Evolutionary conservation across 2,113 vertebrate species (phyloP).

Genomic region (Phrynosoma blainvillii): DNA sequence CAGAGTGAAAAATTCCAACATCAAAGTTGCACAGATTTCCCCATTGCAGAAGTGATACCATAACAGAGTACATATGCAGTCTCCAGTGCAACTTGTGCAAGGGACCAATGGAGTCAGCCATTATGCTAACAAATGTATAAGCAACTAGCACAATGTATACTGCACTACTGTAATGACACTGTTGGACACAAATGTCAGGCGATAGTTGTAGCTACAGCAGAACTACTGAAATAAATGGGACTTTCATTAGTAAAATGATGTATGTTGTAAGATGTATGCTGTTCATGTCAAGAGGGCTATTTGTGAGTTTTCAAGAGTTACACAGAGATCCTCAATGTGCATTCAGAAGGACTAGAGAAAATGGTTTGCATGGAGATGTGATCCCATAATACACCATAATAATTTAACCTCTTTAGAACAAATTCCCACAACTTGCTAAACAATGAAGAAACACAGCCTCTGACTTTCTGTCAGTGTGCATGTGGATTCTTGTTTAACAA

Average conservation of each 20-base stretch:
- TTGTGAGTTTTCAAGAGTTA: constrained; percentile 6
- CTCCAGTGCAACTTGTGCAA: too few species aligned
- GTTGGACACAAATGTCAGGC: too few species aligned
- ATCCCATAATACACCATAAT: background rate
- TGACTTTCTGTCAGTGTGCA: constrained; percentile 22
- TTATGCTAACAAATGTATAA: too few species aligned
- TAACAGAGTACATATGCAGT: too few species aligned
- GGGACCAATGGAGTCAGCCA: too few species aligned
- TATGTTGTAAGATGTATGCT: background rate
- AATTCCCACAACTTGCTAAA: constrained; percentile 59
- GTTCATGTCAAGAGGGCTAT: background rate
- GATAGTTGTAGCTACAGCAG: too few species aligned
- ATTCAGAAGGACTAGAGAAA: constrained; percentile 38
- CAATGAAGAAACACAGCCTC: constrained; percentile 48
- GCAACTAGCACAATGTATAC: too few species aligned
- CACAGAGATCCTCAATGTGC: constrained; percentile 27
- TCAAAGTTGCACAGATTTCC: too few species aligned
- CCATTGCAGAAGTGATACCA: too few species aligned
- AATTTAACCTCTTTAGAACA: constrained; percentile 50
- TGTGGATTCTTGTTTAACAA: constrained; percentile 31
- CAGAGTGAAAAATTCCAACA: too few species aligned
- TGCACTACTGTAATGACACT: too few species aligned
- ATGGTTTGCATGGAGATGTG: rapidly evolving
- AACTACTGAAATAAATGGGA: too few species aligned
- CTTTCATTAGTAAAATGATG: background rate